Conservation (phyloP, 30 jellyfish, hydroid and myxozoan species). For the Haliclystus octoradiatus region DNA sequence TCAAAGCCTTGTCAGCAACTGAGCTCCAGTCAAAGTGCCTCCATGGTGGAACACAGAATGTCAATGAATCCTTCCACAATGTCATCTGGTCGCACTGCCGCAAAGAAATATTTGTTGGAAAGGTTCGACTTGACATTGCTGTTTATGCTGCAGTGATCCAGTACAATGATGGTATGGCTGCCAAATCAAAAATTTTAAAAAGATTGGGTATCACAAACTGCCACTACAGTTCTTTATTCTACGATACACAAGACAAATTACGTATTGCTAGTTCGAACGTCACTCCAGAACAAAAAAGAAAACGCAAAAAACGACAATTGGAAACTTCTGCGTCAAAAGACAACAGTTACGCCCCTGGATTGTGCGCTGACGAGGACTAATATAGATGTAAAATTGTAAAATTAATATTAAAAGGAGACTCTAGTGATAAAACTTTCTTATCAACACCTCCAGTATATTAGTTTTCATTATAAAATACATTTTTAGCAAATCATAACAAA, state of each 20-base stretch:
- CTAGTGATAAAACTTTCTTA: too few species aligned
- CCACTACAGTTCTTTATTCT: too few species aligned
- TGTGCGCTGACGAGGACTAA: constrained; percentile 1
- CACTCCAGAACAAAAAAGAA: neutral
- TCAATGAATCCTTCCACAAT: constrained; percentile 2
- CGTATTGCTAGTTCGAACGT: neutral
- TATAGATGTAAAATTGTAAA: too few species aligned
- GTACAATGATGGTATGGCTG: constrained; percentile 1
- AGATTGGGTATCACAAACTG: too few species aligned
- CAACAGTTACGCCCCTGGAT: neutral
- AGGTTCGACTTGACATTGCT: neutral
- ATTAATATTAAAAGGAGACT: too few species aligned
- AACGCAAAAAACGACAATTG: neutral
- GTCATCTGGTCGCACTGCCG: constrained; percentile 1
- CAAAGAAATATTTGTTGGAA: constrained; percentile 2
- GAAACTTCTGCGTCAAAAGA: neutral
- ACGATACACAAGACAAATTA: neutral
- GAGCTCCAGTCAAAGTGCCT: neutral
- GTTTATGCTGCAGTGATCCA: neutral
- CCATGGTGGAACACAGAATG: constrained; percentile 11
- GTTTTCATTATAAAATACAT: too few species aligned
- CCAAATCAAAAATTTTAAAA: neutral
- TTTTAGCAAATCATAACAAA: too few species aligned
- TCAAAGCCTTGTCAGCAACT: neutral
- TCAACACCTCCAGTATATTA: too few species aligned